These are phyloP conservation scores for Anthoptus insignis DNA, from an alignment of 2,888 invertebrate species.

Conservation along the genomic window DNA sequence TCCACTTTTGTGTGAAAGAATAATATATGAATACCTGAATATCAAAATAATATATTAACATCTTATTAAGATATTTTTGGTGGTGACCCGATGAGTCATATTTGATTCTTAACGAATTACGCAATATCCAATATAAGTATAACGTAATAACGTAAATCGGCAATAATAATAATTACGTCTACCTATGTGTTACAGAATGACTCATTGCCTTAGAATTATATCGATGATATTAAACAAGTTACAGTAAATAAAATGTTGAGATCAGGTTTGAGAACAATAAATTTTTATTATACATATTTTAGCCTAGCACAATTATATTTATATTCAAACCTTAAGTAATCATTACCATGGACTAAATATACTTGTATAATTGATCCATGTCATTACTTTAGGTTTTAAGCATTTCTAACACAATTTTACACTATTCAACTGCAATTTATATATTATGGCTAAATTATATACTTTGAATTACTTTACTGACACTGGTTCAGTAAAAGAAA, in stretches of 20 bases:
- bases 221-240: background rate
- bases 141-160: conserved; percentile 70
- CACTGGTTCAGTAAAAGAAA: too few relatives aligned
- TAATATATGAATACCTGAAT: conserved; percentile 4
- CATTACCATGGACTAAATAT: too few relatives aligned
- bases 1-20: background rate
- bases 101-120: conserved; percentile 66
- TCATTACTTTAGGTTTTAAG: too few relatives aligned
- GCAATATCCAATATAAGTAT: conserved; percentile 77
- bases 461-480: too few relatives aligned
- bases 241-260: background rate
- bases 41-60: conserved; percentile 44
- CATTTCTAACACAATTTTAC: too few relatives aligned
- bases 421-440: too few relatives aligned
- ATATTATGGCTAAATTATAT: too few relatives aligned
- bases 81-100: conserved; percentile 81
- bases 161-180: conserved; percentile 53
- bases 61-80: conserved; percentile 64
- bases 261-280: conserved; percentile 1
- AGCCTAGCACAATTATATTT: too few relatives aligned
- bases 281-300: background rate
- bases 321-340: too few relatives aligned
- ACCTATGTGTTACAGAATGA: conserved; percentile 58
- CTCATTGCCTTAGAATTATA: conserved; percentile 55
- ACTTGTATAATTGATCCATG: too few relatives aligned